These are phyloP conservation scores for Hyles vespertilio DNA, from an alignment of 1,140 invertebrate genomes.

Conservation along the genomic window DNA sequence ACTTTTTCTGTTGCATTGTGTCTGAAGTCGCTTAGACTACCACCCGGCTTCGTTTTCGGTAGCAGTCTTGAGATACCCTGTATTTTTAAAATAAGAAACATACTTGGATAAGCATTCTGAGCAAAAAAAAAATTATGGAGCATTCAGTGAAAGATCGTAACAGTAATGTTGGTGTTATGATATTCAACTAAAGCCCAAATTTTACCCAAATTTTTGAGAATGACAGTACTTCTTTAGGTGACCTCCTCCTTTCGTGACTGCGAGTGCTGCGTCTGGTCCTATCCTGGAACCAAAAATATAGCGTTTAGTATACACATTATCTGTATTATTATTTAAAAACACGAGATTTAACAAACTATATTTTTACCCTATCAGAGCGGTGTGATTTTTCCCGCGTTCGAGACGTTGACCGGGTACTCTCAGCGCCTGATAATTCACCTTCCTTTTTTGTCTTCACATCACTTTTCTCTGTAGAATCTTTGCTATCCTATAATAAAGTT, in stretches of 20 bases:
- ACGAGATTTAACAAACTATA: no score
- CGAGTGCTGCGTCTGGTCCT: constrained; percentile 46
- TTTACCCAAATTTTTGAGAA: constrained; percentile 81
- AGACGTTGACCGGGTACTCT: constrained; percentile 52
- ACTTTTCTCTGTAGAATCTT: constrained; percentile 39
- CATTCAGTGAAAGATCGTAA: no score
- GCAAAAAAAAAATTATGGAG: no score
- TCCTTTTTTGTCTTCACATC: constrained; percentile 50
- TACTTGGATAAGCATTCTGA: no score
- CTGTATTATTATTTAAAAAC: no score
- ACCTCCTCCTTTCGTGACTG: constrained; percentile 53
- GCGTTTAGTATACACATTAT: no score
- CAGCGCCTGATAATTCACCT: constrained; percentile 48
- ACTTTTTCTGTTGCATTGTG: no score
- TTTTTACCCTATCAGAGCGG: constrained; percentile 53
- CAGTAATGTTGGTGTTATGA: background rate
- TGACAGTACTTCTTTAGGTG: constrained; percentile 76
- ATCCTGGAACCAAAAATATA: constrained; percentile 31
- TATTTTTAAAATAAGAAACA: no score
- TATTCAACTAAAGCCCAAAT: background rate
- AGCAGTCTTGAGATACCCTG: no score
- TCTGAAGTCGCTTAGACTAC: no score
- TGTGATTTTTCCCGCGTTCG: constrained; percentile 56
- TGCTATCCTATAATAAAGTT: constrained; percentile 29
- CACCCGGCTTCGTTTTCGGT: no score